These are phyloP conservation scores for Sminthurides aquaticus DNA, from an alignment of 2,888 invertebrate genomes.

Conservation along the genomic window DNA sequence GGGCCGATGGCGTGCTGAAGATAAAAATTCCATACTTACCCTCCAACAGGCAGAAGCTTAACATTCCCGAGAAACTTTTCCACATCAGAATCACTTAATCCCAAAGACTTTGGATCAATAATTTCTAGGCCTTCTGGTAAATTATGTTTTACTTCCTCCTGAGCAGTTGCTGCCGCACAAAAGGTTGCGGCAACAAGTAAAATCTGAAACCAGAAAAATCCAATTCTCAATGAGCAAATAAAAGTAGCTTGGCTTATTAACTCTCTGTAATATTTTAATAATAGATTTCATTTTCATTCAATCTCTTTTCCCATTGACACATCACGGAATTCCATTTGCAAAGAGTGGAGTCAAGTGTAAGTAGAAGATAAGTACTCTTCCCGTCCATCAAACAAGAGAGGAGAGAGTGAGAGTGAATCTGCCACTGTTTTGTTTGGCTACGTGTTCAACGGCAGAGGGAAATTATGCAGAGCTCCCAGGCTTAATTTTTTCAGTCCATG, in stretches of 20 bases:
- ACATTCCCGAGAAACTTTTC: conserved; percentile 42
- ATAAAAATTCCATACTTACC: too few relatives aligned
- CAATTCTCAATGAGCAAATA: too few relatives aligned
- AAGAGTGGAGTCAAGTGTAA: too few relatives aligned
- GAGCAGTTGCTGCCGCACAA: conserved; percentile 6
- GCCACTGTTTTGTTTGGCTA: background rate
- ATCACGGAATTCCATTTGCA: background rate
- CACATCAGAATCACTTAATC: conserved; percentile 38
- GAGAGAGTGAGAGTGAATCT: background rate
- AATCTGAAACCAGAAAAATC: background rate
- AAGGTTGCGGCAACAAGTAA: conserved; percentile 3
- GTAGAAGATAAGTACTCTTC: background rate
- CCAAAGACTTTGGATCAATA: conserved; percentile 42
- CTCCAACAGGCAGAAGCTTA: conserved; percentile 37
- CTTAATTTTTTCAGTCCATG: too few relatives aligned
- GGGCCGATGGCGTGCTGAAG: too few relatives aligned
- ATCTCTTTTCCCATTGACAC: background rate
- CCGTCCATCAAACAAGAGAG: background rate
- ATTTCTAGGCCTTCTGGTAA: conserved; percentile 41
- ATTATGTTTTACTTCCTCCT: conserved; percentile 35
- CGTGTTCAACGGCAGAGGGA: too few relatives aligned
- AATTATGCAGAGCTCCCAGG: too few relatives aligned
- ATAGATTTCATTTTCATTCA: background rate
- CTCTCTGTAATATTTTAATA: background rate
- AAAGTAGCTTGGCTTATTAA: too few relatives aligned